phyloP scores from a whole-genome alignment of 2,888 invertebrate genomes.

The Cosmia trapezina region DNA sequence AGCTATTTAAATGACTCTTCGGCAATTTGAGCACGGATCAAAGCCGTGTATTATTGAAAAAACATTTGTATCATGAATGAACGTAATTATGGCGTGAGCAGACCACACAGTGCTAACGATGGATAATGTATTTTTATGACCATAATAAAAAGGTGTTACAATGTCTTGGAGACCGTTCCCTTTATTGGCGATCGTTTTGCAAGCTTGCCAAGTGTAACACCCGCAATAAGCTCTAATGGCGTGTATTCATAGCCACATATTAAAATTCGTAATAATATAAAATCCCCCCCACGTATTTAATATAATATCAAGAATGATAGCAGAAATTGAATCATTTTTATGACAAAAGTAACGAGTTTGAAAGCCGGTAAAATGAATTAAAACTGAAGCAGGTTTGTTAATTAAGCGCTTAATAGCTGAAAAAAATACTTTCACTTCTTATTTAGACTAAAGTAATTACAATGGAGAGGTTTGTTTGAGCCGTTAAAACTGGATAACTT shows the following conservation, averaged over 20 bases:
- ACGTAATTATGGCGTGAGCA: slow-evolving; percentile 18
- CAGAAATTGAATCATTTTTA: slow-evolving; percentile 12
- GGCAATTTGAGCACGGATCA: slow-evolving; percentile 5
- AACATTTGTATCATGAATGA: slow-evolving; percentile 7
- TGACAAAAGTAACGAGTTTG: slow-evolving; percentile 14
- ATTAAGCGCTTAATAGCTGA: slow-evolving; percentile 33
- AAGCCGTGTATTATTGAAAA: slow-evolving; percentile 19
- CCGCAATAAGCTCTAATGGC: slow-evolving; percentile 65
- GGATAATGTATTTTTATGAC: slow-evolving; percentile 71
- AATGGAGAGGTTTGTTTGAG: slow-evolving; percentile 14
- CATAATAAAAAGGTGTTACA: slow-evolving; percentile 73
- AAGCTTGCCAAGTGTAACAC: slow-evolving; percentile 69
- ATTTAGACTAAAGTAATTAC: slow-evolving; percentile 27
- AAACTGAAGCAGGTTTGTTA: slow-evolving; percentile 29
- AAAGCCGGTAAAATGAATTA: slow-evolving; percentile 23
- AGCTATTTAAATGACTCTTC: slow-evolving; percentile 5
- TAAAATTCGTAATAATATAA: slow-evolving; percentile 49
- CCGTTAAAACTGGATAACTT: neutral
- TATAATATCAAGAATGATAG: slow-evolving; percentile 17
- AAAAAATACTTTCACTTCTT: slow-evolving; percentile 31
- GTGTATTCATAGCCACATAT: slow-evolving; percentile 61
- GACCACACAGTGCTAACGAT: slow-evolving; percentile 61
- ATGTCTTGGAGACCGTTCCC: slow-evolving; percentile 63
- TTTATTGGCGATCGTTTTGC: slow-evolving; percentile 71
- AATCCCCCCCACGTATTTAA: neutral